Base-by-base conservation (phyloP, 2,888 invertebrate genomes). In the Eupeodes luniger region DNA sequence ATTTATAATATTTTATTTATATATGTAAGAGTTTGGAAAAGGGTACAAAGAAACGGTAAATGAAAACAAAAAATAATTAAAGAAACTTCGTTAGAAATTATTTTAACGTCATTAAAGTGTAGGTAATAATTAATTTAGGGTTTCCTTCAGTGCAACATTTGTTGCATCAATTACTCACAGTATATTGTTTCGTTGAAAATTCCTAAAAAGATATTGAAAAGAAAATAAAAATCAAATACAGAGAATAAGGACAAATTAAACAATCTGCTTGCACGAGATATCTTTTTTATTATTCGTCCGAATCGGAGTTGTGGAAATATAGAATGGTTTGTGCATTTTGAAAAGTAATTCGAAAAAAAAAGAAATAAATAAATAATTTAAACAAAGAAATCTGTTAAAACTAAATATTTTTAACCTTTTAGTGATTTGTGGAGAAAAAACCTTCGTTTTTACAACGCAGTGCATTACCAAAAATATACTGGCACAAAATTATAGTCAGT, bases 121-220 rank as follows among this genome's bases (percentile, higher is more conserved):
- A 53, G 36, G 70, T 59, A 53, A 40, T 57, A 27, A 40, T 40
- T 70, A 70, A 85, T 70, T 81, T 27, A 27, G 70, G 70, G 36
- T 53, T 81, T 77, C 62, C 72, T 77, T 87, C 49, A 87, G 76
- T 59, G 76, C 72, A 87, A 80, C 72, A 72, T 16, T 27, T 64
- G 80, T 80, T 79, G 84, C 72, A 87, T 72, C 66, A 79, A 90
- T 92, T 93, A 93, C 93, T 93, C 93, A 93, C 93, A 93, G 93
- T 93, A 92, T 93, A 93, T 92, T 93, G 92, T 90, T 92, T 93
- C 91, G 93, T 90, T 92, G 93, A 92, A 92, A 93, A 93, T 91
- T 93, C 93, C 93, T 93, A 93, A 91, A 91, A 90, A 91, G 91
- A 91, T 84, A 90, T 90, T 90, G 90, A 90, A 90, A 91, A 91